A percentile compares a stretch with the other conserved stretches of the same genome.
Conservation (phyloP, 2,113 vertebrate species). For the Pollachius pollachius region DNA sequence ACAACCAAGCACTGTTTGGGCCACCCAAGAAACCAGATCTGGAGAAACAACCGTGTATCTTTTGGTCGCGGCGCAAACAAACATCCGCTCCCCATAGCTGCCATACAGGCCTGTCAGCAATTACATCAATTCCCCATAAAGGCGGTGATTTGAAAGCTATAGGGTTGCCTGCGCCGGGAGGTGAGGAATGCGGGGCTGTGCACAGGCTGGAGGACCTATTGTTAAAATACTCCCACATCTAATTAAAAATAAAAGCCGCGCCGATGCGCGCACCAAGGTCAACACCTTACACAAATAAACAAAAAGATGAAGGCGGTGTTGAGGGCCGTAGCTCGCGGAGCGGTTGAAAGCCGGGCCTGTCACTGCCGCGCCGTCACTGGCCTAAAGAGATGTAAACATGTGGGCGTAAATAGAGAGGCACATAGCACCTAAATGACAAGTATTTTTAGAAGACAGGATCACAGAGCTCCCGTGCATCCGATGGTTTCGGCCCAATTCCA, state of each 20-base stretch:
- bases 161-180: conserved; percentile 7
- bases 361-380: background rate
- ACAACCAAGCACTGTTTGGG: conserved; percentile 57
- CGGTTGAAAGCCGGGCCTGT: background rate
- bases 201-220: conserved; percentile 2
- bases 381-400: background rate
- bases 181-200: background rate
- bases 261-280: background rate
- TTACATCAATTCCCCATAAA: conserved; percentile 65
- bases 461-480: conserved; percentile 55
- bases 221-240: conserved; percentile 16
- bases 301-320: background rate
- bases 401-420: conserved; percentile 38
- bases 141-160: conserved; percentile 53
- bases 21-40: conserved; percentile 66
- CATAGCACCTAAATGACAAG: conserved; percentile 33
- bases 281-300: background rate
- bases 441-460: conserved; percentile 69
- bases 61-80: conserved; percentile 67
- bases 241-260: conserved; percentile 31
- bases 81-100: conserved; percentile 50
- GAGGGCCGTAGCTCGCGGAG: background rate
- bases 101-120: conserved; percentile 53
- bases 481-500: conserved; percentile 54
- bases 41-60: conserved; percentile 62